phyloP scores from a whole-genome alignment of 2,888 invertebrate genomes.

The Artemia sinica region DNA sequence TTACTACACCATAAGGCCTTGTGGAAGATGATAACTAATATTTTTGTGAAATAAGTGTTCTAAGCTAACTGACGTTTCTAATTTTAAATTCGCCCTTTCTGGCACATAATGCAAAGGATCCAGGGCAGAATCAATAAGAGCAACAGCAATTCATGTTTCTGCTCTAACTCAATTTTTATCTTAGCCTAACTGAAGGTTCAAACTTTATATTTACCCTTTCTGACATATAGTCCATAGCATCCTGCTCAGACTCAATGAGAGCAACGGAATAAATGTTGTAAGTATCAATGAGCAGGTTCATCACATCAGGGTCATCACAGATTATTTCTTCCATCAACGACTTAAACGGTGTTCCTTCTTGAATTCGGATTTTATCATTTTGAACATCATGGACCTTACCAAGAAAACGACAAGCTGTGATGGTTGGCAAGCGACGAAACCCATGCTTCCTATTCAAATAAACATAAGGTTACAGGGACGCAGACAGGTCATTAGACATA shows the following conservation, averaged over 20 bases:
- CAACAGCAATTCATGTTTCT: too few species aligned
- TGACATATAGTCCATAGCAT: not conserved
- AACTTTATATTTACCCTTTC: not conserved
- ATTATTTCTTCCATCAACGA: not conserved
- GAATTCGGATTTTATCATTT: not conserved
- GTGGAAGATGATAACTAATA: too few species aligned
- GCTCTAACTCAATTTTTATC: too few species aligned
- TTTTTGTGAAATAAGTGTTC: too few species aligned
- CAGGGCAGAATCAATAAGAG: too few species aligned
- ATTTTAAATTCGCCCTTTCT: too few species aligned
- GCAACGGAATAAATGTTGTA: not conserved
- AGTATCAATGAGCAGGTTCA: not conserved
- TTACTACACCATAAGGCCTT: too few species aligned
- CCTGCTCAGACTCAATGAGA: constrained; percentile 5
- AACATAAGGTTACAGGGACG: too few species aligned
- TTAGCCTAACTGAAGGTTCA: too few species aligned
- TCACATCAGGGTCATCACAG: not conserved
- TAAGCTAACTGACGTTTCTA: too few species aligned
- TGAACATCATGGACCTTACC: not conserved
- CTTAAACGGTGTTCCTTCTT: not conserved
- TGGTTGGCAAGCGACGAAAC: not conserved
- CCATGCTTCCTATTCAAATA: not conserved
- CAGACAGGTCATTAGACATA: too few species aligned
- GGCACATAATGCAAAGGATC: too few species aligned
- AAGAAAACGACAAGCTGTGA: constrained; percentile 2